These are phyloP conservation scores for Colius striatus DNA, from an alignment of 2,113 vertebrate genomes.

Conservation along the genomic window DNA sequence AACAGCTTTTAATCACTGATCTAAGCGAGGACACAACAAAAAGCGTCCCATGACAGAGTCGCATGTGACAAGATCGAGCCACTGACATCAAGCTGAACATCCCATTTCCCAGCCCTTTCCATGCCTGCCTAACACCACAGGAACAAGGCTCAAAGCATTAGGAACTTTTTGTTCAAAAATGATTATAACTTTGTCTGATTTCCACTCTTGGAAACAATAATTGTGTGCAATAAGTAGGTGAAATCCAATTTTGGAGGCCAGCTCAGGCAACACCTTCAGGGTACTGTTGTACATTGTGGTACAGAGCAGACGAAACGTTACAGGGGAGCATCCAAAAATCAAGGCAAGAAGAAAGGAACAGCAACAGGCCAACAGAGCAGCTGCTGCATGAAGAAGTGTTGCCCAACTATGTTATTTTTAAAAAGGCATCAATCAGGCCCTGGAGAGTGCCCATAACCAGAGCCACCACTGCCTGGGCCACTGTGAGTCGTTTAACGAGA, in stretches of 20 bases:
- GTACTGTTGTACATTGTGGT: background rate
- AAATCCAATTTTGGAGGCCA: background rate
- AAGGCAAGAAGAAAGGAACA: background rate
- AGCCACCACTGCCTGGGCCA: background rate
- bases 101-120: background rate
- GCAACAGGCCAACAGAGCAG: background rate
- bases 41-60: too few species aligned
- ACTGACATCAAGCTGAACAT: background rate
- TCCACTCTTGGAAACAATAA: background rate
- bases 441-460: background rate
- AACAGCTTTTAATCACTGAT: background rate
- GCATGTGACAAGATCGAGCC: background rate
- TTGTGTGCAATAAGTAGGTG: background rate
- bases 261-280: background rate
- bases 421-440: background rate
- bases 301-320: background rate
- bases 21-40: background rate
- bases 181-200: background rate
- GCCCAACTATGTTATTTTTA: background rate
- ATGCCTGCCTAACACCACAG: background rate
- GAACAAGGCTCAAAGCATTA: background rate
- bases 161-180: background rate
- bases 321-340: background rate
- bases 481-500: fast-evolving
- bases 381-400: background rate